Evolutionary conservation across 2,797 vertebrate genomes (phyloP).

Genomic region (Brotula barbata): DNA sequence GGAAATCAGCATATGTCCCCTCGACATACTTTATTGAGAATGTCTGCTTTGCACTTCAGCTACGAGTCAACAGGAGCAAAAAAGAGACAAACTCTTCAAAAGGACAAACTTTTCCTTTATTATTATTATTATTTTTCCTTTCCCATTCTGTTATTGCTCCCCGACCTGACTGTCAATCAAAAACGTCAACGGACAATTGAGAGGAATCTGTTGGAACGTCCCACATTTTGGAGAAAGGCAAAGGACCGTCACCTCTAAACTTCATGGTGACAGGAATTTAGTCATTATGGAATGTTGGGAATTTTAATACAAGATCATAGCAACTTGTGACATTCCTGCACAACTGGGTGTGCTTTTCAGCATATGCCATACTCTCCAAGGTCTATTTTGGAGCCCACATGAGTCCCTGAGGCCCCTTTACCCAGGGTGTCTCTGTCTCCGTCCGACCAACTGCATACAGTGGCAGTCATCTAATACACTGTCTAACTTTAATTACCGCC

Average conservation of each 20-base stretch:
- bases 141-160: constrained; percentile 34
- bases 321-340: constrained; percentile 67
- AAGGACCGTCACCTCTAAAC: constrained; percentile 52
- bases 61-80: too few species aligned
- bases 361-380: constrained; percentile 54
- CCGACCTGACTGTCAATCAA: constrained; percentile 40
- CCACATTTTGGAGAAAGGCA: constrained; percentile 33
- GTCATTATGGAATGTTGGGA: constrained; percentile 56
- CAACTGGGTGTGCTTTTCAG: constrained; percentile 55
- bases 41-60: too few species aligned
- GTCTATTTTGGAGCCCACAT: constrained; percentile 66
- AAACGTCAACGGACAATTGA: constrained; percentile 51
- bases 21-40: too few species aligned
- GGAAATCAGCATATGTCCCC: too few species aligned
- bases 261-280: constrained; percentile 55
- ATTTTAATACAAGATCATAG: constrained; percentile 56
- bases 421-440: constrained; percentile 54
- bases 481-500: constrained; percentile 76
- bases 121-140: too few species aligned
- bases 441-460: constrained; percentile 67
- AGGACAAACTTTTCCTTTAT: too few species aligned
- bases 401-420: constrained; percentile 59
- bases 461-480: constrained; percentile 67
- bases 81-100: too few species aligned
- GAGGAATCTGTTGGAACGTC: constrained; percentile 58